Evolutionary conservation across 1,140 invertebrate species (phyloP), one percentile per base, ranked within the genome.

Genomic region (Neodiprion virginianus): DNA sequence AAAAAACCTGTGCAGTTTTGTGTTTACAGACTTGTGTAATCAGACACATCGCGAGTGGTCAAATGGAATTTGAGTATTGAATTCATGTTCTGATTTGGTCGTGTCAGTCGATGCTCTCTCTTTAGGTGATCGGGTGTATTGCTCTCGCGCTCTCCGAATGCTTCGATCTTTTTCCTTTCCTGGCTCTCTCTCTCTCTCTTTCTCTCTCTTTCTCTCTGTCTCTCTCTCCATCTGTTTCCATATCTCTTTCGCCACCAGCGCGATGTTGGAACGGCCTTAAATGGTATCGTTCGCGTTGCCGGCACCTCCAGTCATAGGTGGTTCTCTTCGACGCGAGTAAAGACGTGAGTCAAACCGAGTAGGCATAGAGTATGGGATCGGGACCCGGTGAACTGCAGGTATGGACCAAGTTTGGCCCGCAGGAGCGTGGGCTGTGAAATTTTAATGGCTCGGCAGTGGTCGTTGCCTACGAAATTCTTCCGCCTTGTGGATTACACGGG

Each of bases 251-350:
- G n/a, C n/a, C 53, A 17, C 53, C 53, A 14, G 11, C 11, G 4
- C 53, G 53, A 17, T 53, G 72, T 72, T 53, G 76, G 48, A 72
- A 80, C 81, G 78, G 81, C 82, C 82, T 82, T 84, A 85, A 83
- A 85, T 84, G 82, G 83, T 83, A 76, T 81, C 79, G 78, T 80
- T 80, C 77, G 79, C 75, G 48, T 12, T 17, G 53, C 11, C n/a
- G 11, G 11, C n/a, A 61, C 53, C 53, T 61, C 53, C 8, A 61
- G 53, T n/a, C 53, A 61, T 61, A 61, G 53, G 53, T 61, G 53
- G 53, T 61, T 14, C 53, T 8, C 53, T 61, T 61, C 53, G 53
- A 61, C 53, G 53, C 5, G 53, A 61, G 53, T 61, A 61, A 61
- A 61, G 28, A 40, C 28, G 53, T 61, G 53, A 61, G 11, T 61